These are phyloP conservation scores for Thripadectes ignobilis DNA, from an alignment of 2,797 vertebrate species.

Conservation along the genomic window DNA sequence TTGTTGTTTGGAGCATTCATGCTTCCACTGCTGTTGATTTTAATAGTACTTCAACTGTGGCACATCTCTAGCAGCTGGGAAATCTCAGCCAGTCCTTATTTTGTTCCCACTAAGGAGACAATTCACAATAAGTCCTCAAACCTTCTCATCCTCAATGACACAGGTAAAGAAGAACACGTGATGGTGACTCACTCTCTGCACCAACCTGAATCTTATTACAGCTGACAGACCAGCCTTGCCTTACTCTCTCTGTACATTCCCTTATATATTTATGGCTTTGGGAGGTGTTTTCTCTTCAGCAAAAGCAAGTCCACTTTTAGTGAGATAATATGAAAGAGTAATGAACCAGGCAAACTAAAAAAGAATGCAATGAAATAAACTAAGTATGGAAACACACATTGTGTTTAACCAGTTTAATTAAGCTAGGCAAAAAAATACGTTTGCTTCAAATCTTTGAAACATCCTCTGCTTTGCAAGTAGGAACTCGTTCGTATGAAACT, in stretches of 20 bases:
- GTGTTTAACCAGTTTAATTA: neutral
- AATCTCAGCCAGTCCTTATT: conserved; percentile 81
- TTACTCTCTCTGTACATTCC: neutral
- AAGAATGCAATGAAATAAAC: neutral
- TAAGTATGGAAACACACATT: fast-evolving
- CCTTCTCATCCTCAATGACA: conserved; percentile 87
- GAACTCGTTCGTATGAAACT: neutral
- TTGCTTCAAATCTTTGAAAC: neutral
- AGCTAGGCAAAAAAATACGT: neutral
- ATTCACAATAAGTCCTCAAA: conserved; percentile 76
- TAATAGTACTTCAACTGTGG: neutral
- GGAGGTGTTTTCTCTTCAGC: neutral
- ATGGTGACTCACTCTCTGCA: neutral
- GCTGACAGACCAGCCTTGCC: neutral
- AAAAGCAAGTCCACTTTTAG: neutral
- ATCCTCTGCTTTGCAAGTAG: neutral
- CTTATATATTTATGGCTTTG: neutral
- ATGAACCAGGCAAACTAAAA: neutral
- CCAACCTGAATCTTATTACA: neutral
- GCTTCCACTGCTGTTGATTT: conserved; percentile 46
- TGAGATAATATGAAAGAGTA: neutral
- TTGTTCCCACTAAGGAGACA: conserved; percentile 75
- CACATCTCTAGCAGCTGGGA: conserved; percentile 48
- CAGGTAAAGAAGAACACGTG: conserved; percentile 73
- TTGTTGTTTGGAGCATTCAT: conserved; percentile 81